Evolutionary conservation across 1,140 invertebrate species (phyloP).

Genomic region (Helicoverpa zea): DNA sequence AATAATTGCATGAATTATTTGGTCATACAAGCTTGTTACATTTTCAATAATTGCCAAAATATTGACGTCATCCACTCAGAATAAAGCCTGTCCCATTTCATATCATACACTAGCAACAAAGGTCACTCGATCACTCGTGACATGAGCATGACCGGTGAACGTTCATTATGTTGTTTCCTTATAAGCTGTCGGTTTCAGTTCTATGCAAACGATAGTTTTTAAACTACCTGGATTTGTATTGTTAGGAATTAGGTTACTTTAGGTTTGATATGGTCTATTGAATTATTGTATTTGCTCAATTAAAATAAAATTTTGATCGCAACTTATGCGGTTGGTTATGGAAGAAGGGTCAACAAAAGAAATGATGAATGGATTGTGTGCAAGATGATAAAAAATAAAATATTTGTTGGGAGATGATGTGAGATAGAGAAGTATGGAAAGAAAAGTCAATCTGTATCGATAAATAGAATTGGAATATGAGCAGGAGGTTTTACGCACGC

Average conservation of each 20-base stretch:
- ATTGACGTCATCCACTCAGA: neutral
- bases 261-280: neutral
- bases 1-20: too few relatives aligned
- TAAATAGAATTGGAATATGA: too few relatives aligned
- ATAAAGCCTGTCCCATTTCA: slow-evolving; percentile 14
- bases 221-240: neutral
- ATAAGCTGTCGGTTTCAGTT: slow-evolving; percentile 1
- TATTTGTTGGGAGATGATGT: too few relatives aligned
- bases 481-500: neutral
- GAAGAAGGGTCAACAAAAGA: too few relatives aligned
- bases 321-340: too few relatives aligned
- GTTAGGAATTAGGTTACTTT: neutral
- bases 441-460: too few relatives aligned
- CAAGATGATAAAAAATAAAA: too few relatives aligned
- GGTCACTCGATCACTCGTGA: slow-evolving; percentile 38
- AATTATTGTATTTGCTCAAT: too few relatives aligned
- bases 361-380: too few relatives aligned
- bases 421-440: too few relatives aligned
- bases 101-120: slow-evolving; percentile 25
- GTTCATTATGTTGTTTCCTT: slow-evolving; percentile 34
- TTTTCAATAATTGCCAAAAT: neutral
- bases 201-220: neutral
- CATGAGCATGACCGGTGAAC: slow-evolving; percentile 37
- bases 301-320: too few relatives aligned
- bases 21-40: too few relatives aligned